Percentiles rank a stretch among this genome's conserved stretches.
phyloP scores from a whole-genome alignment of 2,888 invertebrate species.

The Anoncus sp. region DNA sequence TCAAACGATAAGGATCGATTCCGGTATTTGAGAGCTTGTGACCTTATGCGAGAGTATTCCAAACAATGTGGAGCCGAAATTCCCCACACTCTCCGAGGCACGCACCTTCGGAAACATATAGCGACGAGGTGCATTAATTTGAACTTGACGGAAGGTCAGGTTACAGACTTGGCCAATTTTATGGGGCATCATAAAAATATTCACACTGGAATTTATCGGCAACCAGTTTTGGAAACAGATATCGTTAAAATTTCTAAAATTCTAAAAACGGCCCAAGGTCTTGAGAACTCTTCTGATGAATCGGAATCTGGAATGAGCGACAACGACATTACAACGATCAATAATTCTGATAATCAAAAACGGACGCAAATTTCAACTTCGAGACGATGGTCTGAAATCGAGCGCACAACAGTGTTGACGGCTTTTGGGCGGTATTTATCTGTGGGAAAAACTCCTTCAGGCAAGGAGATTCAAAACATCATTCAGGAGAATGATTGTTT shows the following conservation, averaged over 20 bases:
- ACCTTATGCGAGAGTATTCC: conserved; percentile 66
- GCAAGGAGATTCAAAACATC: conserved; percentile 43
- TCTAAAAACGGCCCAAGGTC: conserved; percentile 65
- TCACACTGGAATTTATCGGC: conserved; percentile 65
- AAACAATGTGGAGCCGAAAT: conserved; percentile 66
- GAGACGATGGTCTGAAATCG: conserved; percentile 35
- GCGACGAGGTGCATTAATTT: conserved; percentile 61
- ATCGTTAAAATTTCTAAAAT: conserved; percentile 68
- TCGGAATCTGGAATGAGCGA: background rate
- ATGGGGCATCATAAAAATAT: conserved; percentile 64
- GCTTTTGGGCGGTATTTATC: conserved; percentile 34
- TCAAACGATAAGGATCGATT: conserved; percentile 32
- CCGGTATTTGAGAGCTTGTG: conserved; percentile 68
- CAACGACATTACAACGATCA: background rate
- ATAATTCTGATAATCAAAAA: background rate
- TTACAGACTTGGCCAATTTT: conserved; percentile 55
- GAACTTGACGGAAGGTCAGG: conserved; percentile 49
- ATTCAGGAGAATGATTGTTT: conserved; percentile 47
- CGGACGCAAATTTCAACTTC: no score
- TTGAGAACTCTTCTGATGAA: background rate
- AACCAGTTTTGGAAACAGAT: conserved; percentile 67
- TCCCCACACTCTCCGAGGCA: conserved; percentile 64
- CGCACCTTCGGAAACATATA: conserved; percentile 61
- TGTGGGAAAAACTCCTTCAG: conserved; percentile 43
- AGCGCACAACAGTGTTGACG: conserved; percentile 32